Evolutionary conservation across 2,797 vertebrate species (phyloP).

Genomic region (Sternotherus odoratus): DNA sequence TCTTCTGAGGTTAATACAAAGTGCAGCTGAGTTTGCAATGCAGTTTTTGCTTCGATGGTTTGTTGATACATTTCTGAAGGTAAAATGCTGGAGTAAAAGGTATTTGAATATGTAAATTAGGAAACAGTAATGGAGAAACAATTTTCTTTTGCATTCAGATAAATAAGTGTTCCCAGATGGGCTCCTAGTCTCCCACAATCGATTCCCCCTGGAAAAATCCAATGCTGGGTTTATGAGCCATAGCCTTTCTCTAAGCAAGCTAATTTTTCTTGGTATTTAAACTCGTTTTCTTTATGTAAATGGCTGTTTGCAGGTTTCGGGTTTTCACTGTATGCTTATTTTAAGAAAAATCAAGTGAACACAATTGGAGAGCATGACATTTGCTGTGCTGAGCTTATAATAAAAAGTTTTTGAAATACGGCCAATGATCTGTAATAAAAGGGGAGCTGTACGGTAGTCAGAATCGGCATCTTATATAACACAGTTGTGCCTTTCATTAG

Average conservation of each 20-base stretch:
- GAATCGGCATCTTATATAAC: too few relatives aligned
- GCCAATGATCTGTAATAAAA: slow-evolving; percentile 31
- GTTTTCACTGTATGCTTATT: slow-evolving; percentile 20
- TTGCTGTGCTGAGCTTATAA: not conserved
- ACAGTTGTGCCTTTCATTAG: not conserved
- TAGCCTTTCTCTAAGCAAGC: slow-evolving; percentile 20
- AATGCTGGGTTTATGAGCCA: slow-evolving; percentile 12
- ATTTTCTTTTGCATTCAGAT: not conserved
- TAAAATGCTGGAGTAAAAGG: slow-evolving; percentile 14
- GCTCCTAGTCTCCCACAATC: not conserved
- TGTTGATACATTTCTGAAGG: not conserved
- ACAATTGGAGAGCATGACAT: slow-evolving; percentile 31
- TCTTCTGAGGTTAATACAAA: slow-evolving; percentile 16
- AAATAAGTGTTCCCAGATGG: slow-evolving; percentile 22
- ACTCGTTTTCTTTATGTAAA: not conserved
- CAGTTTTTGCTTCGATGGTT: not conserved
- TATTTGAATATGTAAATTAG: slow-evolving; percentile 12
- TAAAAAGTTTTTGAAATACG: not conserved
- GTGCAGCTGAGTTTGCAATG: not conserved
- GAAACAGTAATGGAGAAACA: slow-evolving; percentile 33
- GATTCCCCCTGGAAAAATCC: not conserved
- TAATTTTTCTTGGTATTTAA: slow-evolving; percentile 27
- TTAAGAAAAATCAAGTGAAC: slow-evolving; percentile 41
- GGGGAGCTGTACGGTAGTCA: not conserved
- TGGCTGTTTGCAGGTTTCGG: not conserved